A percentile compares a stretch with the other conserved stretches of the same genome.
phyloP scores from a whole-genome alignment of 1,140 invertebrate species.

The Coptotermes formosanus region DNA sequence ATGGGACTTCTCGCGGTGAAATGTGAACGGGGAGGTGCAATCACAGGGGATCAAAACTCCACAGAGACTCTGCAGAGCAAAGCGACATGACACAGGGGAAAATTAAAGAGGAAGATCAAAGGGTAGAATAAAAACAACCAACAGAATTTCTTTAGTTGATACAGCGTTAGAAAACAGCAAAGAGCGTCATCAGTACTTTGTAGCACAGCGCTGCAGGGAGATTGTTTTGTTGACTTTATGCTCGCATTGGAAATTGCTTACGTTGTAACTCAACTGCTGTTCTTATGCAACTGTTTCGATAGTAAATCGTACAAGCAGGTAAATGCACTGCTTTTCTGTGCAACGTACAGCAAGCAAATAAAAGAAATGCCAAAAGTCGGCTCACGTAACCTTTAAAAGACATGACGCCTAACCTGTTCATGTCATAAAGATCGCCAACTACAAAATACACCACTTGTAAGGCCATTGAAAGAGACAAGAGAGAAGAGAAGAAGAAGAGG shows the following conservation, averaged over 20 bases:
- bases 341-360: no score
- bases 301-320: no score
- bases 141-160: neutral
- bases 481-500: no score
- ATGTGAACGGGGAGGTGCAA: conserved; percentile 1
- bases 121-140: neutral
- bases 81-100: neutral
- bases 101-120: conserved; percentile 14
- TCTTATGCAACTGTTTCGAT: neutral
- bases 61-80: neutral
- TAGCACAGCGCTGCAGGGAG: neutral
- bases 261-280: neutral
- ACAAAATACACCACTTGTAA: no score
- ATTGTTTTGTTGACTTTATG: neutral
- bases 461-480: no score
- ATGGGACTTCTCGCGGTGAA: neutral
- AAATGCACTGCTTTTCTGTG: no score
- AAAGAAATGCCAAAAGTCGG: no score
- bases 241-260: neutral
- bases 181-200: neutral
- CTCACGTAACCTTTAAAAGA: no score
- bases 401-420: no score
- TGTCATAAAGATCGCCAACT: no score
- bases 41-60: neutral
- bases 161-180: neutral